phyloP scores from a whole-genome alignment of 2,888 invertebrate species.

The Ganaspis brasiliensis region DNA sequence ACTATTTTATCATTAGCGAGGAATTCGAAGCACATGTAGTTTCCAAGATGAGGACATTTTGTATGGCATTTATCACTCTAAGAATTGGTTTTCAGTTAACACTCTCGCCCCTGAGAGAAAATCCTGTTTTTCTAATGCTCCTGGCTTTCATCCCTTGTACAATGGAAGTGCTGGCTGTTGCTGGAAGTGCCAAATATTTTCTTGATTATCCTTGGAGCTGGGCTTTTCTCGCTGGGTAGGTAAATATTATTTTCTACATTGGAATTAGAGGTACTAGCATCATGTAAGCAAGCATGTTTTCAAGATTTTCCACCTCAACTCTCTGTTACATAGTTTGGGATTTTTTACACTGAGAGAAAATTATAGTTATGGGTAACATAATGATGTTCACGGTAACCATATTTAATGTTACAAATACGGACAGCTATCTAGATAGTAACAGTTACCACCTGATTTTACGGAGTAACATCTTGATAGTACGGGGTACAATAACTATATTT shows the following conservation, averaged over 20 bases:
- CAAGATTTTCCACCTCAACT: no score
- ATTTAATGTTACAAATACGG: no score
- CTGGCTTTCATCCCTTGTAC: slow-evolving; percentile 73
- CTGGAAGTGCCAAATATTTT: slow-evolving; percentile 65
- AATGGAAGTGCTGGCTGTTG: slow-evolving; percentile 68
- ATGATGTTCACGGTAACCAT: no score
- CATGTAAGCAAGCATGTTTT: no score
- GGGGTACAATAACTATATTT: no score
- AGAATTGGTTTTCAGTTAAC: slow-evolving; percentile 75
- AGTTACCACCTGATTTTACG: no score
- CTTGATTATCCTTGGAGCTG: slow-evolving; percentile 74
- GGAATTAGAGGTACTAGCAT: no score
- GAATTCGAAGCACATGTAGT: slow-evolving; percentile 65
- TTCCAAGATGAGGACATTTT: slow-evolving; percentile 72
- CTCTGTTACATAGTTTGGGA: no score
- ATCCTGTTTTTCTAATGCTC: slow-evolving; percentile 68
- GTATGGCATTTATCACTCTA: slow-evolving; percentile 74
- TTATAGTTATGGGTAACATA: no score
- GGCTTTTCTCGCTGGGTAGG: slow-evolving; percentile 76
- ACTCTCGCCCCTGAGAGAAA: slow-evolving; percentile 67
- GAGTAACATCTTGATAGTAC: no score
- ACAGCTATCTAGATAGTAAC: no score
- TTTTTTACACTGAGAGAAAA: no score
- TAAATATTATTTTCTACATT: slow-evolving; percentile 18
- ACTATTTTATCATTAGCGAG: slow-evolving; percentile 69